phyloP scores from a whole-genome alignment of 2,113 vertebrate genomes.

The Hippopotamus amphibius region DNA sequence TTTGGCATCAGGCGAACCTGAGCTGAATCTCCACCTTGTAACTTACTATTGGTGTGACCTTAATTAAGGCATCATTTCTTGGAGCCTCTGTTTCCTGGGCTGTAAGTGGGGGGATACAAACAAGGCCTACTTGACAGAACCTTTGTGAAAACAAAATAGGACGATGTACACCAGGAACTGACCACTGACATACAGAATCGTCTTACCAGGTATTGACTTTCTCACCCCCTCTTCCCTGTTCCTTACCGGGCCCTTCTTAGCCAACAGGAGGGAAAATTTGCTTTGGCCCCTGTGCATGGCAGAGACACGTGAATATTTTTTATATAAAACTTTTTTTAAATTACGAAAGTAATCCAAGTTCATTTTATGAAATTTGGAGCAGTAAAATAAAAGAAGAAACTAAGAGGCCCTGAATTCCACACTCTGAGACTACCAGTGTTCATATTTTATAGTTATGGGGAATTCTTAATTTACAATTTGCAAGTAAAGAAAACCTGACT shows the following conservation, averaged over 20 bases:
- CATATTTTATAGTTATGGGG: not conserved
- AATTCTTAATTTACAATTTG: not conserved
- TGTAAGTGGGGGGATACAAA: not conserved
- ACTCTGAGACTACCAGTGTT: not conserved
- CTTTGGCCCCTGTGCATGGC: not conserved
- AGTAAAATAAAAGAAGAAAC: not conserved
- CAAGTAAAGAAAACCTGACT: not conserved
- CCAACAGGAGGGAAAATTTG: too few relatives aligned
- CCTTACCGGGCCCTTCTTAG: not conserved
- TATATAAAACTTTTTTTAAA: not conserved
- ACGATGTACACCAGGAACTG: not conserved
- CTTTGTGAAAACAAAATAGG: too few relatives aligned
- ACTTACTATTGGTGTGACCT: not conserved
- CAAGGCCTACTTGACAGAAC: not conserved
- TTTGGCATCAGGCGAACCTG: not conserved
- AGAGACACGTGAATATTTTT: not conserved
- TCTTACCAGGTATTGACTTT: not conserved
- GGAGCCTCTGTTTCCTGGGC: not conserved
- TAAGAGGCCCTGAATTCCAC: not conserved
- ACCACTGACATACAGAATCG: fast-evolving
- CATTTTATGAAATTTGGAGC: not conserved
- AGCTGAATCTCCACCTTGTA: not conserved
- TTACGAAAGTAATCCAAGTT: not conserved
- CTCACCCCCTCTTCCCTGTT: too few relatives aligned
- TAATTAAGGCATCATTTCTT: not conserved